Evolutionary conservation across 2,888 invertebrate species (phyloP).

Genomic region (Ramazzottius varieornatus): DNA sequence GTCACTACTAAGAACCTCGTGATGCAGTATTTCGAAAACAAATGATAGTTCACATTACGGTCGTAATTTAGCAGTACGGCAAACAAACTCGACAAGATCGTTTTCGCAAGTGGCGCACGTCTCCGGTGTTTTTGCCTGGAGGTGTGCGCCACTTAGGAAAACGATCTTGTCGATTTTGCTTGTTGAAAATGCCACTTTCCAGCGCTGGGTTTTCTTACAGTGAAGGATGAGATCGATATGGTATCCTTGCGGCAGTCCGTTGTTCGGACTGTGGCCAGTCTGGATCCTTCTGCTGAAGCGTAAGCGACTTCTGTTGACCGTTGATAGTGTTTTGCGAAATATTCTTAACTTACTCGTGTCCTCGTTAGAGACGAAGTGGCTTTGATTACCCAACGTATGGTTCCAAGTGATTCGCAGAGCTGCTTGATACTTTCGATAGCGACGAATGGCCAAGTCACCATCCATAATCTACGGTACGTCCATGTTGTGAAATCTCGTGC

Average conservation of each 20-base stretch:
- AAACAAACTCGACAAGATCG: no score
- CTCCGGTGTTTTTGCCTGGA: no score
- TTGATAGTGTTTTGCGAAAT: neutral
- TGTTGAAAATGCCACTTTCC: no score
- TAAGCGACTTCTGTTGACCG: neutral
- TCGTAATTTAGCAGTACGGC: no score
- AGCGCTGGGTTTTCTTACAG: no score
- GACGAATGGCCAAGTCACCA: neutral
- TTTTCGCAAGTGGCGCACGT: no score
- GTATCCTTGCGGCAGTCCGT: neutral
- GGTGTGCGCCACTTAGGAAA: no score
- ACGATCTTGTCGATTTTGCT: no score
- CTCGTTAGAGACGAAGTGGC: neutral
- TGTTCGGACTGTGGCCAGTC: neutral
- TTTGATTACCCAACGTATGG: neutral
- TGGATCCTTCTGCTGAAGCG: neutral
- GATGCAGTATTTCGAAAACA: no score
- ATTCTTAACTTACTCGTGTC: neutral
- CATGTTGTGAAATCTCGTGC: no score
- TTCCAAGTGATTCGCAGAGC: neutral
- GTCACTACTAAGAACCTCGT: neutral
- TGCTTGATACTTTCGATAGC: neutral
- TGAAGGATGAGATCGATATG: neutral
- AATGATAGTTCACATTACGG: no score
- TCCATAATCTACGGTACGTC: neutral